These are phyloP conservation scores for Anomalospiza imberbis DNA, from an alignment of 2,797 vertebrate species.

Conservation along the genomic window DNA sequence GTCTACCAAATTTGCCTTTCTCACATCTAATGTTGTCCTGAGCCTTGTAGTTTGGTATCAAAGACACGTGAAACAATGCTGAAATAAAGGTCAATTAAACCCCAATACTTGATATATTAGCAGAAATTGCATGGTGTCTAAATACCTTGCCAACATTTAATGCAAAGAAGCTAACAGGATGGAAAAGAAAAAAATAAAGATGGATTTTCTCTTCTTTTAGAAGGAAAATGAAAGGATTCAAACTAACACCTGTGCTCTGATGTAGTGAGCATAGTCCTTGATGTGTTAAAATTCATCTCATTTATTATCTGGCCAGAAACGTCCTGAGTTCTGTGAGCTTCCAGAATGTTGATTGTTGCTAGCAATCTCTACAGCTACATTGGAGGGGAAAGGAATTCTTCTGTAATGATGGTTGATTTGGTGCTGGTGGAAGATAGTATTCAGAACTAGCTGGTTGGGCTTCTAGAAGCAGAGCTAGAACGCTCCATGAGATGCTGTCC, in stretches of 20 bases:
- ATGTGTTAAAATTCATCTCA: not conserved
- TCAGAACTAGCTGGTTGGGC: not conserved
- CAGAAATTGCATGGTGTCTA: not conserved
- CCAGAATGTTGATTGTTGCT: not conserved
- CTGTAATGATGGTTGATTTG: not conserved
- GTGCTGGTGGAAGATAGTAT: not conserved
- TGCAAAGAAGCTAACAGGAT: not conserved
- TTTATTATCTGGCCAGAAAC: not conserved
- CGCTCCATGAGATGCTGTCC: not conserved
- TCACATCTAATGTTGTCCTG: not conserved
- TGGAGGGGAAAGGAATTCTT: not conserved
- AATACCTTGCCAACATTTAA: not conserved
- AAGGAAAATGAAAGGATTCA: not conserved
- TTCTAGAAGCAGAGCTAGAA: not conserved
- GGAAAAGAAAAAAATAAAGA: not conserved
- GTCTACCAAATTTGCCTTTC: not conserved
- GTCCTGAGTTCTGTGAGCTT: not conserved
- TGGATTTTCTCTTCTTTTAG: not conserved
- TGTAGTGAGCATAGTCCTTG: not conserved
- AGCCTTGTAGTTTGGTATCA: not conserved
- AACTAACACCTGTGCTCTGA: not conserved
- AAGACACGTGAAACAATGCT: not conserved
- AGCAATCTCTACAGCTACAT: not conserved
- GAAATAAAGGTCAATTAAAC: not conserved
- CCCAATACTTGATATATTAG: not conserved